Base-by-base conservation (phyloP, 2,888 invertebrate genomes). In the Gerris lacustris region DNA sequence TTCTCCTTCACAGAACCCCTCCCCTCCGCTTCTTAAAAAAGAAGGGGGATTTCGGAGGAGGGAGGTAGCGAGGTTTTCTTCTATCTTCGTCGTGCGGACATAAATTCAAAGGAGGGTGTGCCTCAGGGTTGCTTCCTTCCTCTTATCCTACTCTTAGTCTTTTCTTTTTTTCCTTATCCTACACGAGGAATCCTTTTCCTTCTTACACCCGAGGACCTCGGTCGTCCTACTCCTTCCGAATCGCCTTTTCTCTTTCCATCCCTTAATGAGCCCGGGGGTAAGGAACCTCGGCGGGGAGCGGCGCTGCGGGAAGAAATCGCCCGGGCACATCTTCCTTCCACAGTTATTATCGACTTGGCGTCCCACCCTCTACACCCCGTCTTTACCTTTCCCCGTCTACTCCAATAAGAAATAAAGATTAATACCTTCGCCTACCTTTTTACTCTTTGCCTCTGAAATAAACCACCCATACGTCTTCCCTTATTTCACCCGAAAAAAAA, bases 381-480 rank as follows among this genome's bases (percentile, higher is more conserved):
- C 55, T 55, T 55, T 55, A 55, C 55, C 55, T 31, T 31, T 31
- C 31, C 31, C 31, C 31, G 15, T 55, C 55, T 55, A 11, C 55
- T 55, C 55, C 55, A 55, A 55, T 55, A 55, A 55, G 55, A 55
- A 55, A 55, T 55, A 55, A 55, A 55, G 55, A 55, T 55, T 55
- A 55, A 55, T 55, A 55, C 55, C 55, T 55, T 11, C 11, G 55
- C 15, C 9, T 55, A 55, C 55, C 55, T 55, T 55, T 31, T 11
- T 55, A 55, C 11, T 55, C 55, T 55, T 55, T 55, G 31, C 31
- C 31, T 55, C 9, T 9, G 55, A 55, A 55, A 55, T 55, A 55
- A 55, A 55, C 55, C 55, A 15, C 55, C 15, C 9, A 55, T 55
- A 55, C 55, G 31, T 55, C 15, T 55, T 55, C 55, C 55, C 55